phyloP scores from a whole-genome alignment of 2,113 vertebrate species.

The Ammodytes marinus region DNA sequence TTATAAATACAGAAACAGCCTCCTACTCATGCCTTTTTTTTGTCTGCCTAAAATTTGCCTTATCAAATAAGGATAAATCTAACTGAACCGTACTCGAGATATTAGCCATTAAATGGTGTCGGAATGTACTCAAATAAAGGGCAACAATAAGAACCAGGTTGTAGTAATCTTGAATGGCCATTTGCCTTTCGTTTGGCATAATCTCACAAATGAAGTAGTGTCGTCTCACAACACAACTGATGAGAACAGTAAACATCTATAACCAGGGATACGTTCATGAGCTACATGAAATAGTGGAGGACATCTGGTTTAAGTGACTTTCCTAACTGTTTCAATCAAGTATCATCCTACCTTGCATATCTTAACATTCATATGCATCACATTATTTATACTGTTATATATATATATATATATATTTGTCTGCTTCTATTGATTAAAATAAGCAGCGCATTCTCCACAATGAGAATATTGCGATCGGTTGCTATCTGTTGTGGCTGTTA shows the following conservation, averaged over 20 bases:
- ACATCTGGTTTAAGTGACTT: not conserved
- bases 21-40: too few species aligned
- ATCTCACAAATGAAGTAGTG: not conserved
- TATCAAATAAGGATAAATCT: too few species aligned
- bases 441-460: slow-evolving; percentile 18
- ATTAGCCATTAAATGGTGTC: not conserved
- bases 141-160: not conserved
- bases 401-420: not conserved
- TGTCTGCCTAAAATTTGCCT: too few species aligned
- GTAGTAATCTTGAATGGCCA: not conserved
- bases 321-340: not conserved
- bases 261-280: too few species aligned
- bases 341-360: not conserved
- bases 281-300: not conserved
- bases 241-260: not conserved
- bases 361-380: not conserved
- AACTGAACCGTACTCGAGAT: not conserved
- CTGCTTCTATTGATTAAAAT: not conserved
- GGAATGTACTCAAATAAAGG: not conserved
- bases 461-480: not conserved
- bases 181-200: not conserved
- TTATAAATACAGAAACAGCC: too few species aligned
- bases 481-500: not conserved
- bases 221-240: not conserved
- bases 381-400: not conserved